Evolutionary conservation across 1,140 invertebrate species (phyloP).

Genomic region (Sipha flava): DNA sequence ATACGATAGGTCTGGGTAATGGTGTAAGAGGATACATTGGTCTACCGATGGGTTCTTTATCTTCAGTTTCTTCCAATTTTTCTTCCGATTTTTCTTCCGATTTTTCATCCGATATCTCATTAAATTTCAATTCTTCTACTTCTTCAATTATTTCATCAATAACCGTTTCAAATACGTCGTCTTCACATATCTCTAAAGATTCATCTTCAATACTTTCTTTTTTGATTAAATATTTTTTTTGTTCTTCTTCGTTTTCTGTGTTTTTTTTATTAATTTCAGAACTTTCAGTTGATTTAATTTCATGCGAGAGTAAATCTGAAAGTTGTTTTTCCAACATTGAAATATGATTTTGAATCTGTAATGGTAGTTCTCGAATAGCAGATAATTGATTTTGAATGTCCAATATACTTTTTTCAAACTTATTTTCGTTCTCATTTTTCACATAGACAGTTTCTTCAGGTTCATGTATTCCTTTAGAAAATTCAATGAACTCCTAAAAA

Average conservation of each 20-base stretch:
- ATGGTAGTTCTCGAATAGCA: neutral
- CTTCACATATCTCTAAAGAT: neutral
- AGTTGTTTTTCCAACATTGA: slow-evolving; percentile 13
- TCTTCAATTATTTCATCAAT: neutral
- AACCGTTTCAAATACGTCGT: neutral
- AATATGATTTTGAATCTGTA: slow-evolving; percentile 24
- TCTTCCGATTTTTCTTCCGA: neutral
- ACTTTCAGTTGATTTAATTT: neutral
- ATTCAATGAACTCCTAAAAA: slow-evolving; percentile 1
- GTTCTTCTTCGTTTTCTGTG: neutral
- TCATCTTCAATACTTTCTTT: neutral
- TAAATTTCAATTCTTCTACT: neutral
- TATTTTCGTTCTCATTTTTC: neutral
- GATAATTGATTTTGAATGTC: slow-evolving; percentile 8
- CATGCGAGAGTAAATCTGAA: neutral
- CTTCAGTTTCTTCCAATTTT: neutral
- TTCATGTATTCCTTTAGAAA: neutral
- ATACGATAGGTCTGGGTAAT: slow-evolving; percentile 50
- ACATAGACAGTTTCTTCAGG: neutral
- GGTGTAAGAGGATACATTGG: slow-evolving; percentile 50
- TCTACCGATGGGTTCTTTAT: slow-evolving; percentile 39
- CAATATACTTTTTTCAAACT: slow-evolving; percentile 6
- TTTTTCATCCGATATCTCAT: neutral
- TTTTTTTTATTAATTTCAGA: neutral
- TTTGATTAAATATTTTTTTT: neutral